phyloP scores from a whole-genome alignment of 2,113 vertebrate species.

The Antennarius striatus region DNA sequence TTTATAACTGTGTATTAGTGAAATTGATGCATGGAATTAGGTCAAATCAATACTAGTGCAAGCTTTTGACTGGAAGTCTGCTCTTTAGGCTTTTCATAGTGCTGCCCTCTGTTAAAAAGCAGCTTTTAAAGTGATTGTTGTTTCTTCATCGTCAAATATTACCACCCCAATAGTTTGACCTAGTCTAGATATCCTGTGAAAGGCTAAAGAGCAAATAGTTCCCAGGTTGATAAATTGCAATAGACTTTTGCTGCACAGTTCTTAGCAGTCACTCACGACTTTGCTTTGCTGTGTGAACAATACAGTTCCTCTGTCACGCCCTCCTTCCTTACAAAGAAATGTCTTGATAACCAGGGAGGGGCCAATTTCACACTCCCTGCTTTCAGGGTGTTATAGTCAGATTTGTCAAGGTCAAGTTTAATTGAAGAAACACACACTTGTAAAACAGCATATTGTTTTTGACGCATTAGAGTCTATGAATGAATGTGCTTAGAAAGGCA shows the following conservation, averaged over 20 bases:
- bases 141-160: too few species aligned
- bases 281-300: slow-evolving; percentile 24
- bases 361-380: slow-evolving; percentile 21
- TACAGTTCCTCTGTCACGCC: slow-evolving; percentile 43
- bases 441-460: too few species aligned
- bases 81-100: slow-evolving; percentile 5
- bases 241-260: not conserved
- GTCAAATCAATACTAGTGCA: not conserved
- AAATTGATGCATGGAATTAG: not conserved
- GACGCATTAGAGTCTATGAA: too few species aligned
- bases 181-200: not conserved
- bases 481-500: too few species aligned
- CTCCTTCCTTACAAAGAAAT: slow-evolving; percentile 45
- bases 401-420: not conserved
- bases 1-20: not conserved
- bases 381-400: slow-evolving; percentile 1
- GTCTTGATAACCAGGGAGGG: slow-evolving; percentile 25
- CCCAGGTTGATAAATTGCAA: not conserved
- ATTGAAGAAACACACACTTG: too few species aligned
- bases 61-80: not conserved
- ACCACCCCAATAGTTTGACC: not conserved
- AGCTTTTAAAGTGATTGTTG: too few species aligned
- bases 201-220: not conserved
- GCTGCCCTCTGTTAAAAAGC: not conserved
- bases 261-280: not conserved